phyloP scores from a whole-genome alignment of 2,888 invertebrate species.

The Zeuzera pyrina region DNA sequence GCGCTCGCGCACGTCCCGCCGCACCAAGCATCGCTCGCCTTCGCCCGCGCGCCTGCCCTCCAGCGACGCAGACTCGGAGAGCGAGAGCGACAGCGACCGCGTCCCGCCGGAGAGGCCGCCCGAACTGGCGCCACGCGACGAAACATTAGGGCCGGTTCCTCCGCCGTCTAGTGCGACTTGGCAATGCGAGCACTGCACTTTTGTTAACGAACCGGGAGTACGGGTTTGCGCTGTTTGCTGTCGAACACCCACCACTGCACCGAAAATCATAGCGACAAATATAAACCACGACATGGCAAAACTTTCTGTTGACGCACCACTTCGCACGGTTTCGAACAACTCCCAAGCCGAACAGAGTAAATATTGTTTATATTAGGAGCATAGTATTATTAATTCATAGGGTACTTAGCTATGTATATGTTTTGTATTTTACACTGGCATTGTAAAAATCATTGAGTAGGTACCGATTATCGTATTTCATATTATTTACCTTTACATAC shows the following conservation, averaged over 20 bases:
- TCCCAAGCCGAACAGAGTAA: slow-evolving; percentile 72
- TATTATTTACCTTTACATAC: too few species aligned
- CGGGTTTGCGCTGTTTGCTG: slow-evolving; percentile 90
- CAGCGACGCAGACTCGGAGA: slow-evolving; percentile 77
- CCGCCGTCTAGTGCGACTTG: slow-evolving; percentile 76
- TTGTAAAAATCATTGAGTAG: too few species aligned
- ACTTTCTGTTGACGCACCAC: slow-evolving; percentile 14
- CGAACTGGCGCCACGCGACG: slow-evolving; percentile 28
- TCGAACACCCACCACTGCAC: slow-evolving; percentile 77
- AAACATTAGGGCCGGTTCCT: slow-evolving; percentile 52
- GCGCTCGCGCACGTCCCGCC: slow-evolving; percentile 79
- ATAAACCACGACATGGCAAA: slow-evolving; percentile 20
- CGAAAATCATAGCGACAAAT: slow-evolving; percentile 26
- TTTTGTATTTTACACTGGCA: too few species aligned
- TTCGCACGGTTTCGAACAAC: slow-evolving; percentile 21
- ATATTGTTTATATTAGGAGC: too few species aligned
- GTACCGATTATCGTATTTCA: too few species aligned
- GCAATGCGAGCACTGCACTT: slow-evolving; percentile 94
- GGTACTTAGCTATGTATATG: too few species aligned
- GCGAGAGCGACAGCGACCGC: slow-evolving; percentile 42
- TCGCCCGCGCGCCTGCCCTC: slow-evolving; percentile 57
- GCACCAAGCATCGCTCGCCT: slow-evolving; percentile 48
- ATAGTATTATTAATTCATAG: too few species aligned
- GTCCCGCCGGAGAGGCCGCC: not conserved
- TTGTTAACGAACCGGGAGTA: slow-evolving; percentile 84